Conservation (phyloP, 2,888 invertebrate species). For the Dorcus hopei region DNA sequence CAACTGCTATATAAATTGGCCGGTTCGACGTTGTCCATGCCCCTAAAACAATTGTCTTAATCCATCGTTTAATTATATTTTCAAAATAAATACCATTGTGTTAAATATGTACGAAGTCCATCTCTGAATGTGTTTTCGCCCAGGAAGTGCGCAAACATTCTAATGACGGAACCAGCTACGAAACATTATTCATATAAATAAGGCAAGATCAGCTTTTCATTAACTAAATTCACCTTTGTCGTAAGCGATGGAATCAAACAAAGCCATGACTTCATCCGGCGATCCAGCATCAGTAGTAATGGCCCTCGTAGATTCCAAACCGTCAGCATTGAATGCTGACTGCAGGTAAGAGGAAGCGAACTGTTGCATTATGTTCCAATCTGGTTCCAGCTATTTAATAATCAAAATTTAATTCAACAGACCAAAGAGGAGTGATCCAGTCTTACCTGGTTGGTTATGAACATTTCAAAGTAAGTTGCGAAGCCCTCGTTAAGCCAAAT, state of each 20-base stretch:
- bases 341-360: constrained; percentile 47
- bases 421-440: neutral
- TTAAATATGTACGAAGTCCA: constrained; percentile 5
- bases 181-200: neutral
- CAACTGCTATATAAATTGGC: constrained; percentile 5
- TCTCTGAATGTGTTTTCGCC: neutral
- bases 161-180: constrained; percentile 14
- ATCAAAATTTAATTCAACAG: neutral
- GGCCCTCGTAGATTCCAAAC: constrained; percentile 51
- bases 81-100: neutral
- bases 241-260: constrained; percentile 60
- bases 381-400: constrained; percentile 36
- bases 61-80: neutral
- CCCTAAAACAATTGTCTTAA: constrained; percentile 2
- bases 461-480: constrained; percentile 54
- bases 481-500: constrained; percentile 54
- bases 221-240: constrained; percentile 53
- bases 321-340: constrained; percentile 44
- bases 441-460: constrained; percentile 34
- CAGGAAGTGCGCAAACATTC: constrained; percentile 10
- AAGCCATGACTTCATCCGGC: constrained; percentile 52
- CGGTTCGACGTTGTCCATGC: constrained; percentile 5
- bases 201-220: too few relatives aligned
- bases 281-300: constrained; percentile 55
- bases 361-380: constrained; percentile 48